Evolutionary conservation across 2,797 vertebrate genomes (phyloP).

Genomic region (Danio tinwini): DNA sequence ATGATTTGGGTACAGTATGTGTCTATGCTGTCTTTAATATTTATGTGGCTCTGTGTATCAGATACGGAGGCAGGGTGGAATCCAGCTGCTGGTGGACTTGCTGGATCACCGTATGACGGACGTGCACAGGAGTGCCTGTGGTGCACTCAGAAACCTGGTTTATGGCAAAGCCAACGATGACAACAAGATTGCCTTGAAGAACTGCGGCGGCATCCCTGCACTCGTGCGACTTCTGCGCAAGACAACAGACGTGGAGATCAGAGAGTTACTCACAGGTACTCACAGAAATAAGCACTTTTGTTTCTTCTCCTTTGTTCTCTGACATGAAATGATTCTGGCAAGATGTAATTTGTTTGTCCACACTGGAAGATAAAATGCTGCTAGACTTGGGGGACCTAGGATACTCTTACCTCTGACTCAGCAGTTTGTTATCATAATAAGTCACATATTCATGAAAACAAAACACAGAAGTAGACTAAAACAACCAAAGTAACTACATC

Average conservation of each 20-base stretch:
- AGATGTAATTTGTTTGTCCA: neutral
- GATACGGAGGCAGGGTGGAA: slow-evolving; percentile 96
- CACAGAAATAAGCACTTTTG: neutral
- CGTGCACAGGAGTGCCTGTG: slow-evolving; percentile 96
- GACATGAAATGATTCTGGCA: neutral
- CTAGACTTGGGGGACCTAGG: neutral
- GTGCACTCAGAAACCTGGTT: slow-evolving; percentile 93
- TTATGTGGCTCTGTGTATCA: slow-evolving; percentile 60
- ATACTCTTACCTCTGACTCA: neutral
- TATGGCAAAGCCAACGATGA: slow-evolving; percentile 98
- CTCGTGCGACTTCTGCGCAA: slow-evolving; percentile 95
- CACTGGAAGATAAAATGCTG: neutral
- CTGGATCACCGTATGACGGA: slow-evolving; percentile 97
- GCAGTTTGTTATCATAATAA: neutral
- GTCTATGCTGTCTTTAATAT: neutral
- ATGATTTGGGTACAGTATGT: neutral
- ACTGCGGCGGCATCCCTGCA: slow-evolving; percentile 95
- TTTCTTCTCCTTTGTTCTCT: slow-evolving; percentile 3
- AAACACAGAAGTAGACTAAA: neutral
- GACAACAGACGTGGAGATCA: slow-evolving; percentile 95
- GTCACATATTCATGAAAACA: neutral
- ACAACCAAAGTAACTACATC: neutral
- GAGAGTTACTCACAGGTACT: slow-evolving; percentile 96
- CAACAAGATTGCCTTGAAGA: slow-evolving; percentile 98
- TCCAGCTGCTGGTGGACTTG: slow-evolving; percentile 95